phyloP scores from a whole-genome alignment of 2,888 invertebrate species.

The Polylopha cassiicola region DNA sequence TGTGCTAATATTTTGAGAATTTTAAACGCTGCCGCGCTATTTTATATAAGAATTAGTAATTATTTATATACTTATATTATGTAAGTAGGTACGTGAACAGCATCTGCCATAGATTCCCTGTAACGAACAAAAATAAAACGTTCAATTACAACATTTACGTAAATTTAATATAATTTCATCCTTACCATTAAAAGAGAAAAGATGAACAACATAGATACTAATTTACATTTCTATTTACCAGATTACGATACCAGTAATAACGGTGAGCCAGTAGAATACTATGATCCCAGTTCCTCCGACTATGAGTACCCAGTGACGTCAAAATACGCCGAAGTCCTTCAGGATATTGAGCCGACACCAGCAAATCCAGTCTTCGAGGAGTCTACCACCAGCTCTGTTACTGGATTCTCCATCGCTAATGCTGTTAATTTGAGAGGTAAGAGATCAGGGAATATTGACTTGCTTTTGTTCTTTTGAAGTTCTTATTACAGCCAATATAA shows the following conservation, averaged over 20 bases:
- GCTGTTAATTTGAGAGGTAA: conserved; percentile 67
- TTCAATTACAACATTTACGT: too few relatives aligned
- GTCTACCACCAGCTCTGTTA: conserved; percentile 46
- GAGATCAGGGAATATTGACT: conserved; percentile 16
- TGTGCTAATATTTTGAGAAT: too few relatives aligned
- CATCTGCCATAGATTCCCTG: too few relatives aligned
- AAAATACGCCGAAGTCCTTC: conserved; percentile 40
- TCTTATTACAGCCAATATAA: too few relatives aligned
- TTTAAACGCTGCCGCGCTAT: too few relatives aligned
- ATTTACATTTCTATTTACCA: conserved; percentile 25
- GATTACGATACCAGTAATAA: conserved; percentile 54
- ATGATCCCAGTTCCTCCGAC: conserved; percentile 42
- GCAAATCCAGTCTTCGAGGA: conserved; percentile 42
- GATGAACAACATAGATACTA: conserved; percentile 7
- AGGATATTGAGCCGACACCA: conserved; percentile 40
- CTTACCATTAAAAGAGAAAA: too few relatives aligned
- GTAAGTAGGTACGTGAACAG: too few relatives aligned
- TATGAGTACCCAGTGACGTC: conserved; percentile 54
- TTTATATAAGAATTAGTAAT: too few relatives aligned
- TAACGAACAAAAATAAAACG: too few relatives aligned
- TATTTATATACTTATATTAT: too few relatives aligned
- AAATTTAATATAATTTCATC: too few relatives aligned
- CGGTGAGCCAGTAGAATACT: conserved; percentile 44
- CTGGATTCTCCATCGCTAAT: conserved; percentile 63
- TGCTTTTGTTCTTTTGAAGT: not conserved